Percentiles rank a stretch among this genome's conserved stretches.
phyloP scores from a whole-genome alignment of 92 coral and sea anemone genomes.

The Bergia puertoricense region DNA sequence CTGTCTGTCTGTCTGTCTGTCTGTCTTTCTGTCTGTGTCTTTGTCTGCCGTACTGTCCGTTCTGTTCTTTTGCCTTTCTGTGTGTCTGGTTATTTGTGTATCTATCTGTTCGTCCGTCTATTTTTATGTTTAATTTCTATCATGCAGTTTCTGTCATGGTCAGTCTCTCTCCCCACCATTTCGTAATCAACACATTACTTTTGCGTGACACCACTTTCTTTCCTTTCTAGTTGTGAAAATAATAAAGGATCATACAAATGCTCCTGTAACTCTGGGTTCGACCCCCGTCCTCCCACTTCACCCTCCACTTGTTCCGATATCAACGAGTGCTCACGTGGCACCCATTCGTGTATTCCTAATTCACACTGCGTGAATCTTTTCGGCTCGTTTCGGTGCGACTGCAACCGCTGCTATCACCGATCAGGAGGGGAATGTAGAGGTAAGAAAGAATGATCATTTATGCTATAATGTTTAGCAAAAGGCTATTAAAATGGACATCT shows the following conservation, averaged over 20 bases:
- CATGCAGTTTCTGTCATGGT: too few species aligned
- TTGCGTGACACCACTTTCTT: neutral
- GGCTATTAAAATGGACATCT: too few species aligned
- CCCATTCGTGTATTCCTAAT: constrained; percentile 18
- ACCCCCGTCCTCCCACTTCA: neutral
- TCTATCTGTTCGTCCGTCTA: neutral
- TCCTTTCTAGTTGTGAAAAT: constrained; percentile 36
- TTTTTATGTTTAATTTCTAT: too few species aligned
- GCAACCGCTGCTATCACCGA: constrained; percentile 31
- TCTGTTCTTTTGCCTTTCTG: too few species aligned
- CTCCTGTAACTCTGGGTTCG: constrained; percentile 45
- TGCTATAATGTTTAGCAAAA: neutral
- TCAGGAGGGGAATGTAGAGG: constrained; percentile 12
- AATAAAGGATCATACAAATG: constrained; percentile 52
- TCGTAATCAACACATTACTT: neutral
- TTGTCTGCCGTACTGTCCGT: too few species aligned
- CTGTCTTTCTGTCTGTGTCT: too few species aligned
- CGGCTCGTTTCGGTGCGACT: constrained; percentile 43
- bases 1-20: too few species aligned
- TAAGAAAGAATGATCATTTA: neutral
- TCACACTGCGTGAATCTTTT: constrained; percentile 30
- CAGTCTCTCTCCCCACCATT: neutral
- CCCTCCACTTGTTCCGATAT: constrained; percentile 40
- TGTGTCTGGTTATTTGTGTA: neutral
- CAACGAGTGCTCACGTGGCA: constrained; percentile 47